Base-by-base conservation (phyloP, 2,888 invertebrate species). In the Trissoscelio sp. region DNA sequence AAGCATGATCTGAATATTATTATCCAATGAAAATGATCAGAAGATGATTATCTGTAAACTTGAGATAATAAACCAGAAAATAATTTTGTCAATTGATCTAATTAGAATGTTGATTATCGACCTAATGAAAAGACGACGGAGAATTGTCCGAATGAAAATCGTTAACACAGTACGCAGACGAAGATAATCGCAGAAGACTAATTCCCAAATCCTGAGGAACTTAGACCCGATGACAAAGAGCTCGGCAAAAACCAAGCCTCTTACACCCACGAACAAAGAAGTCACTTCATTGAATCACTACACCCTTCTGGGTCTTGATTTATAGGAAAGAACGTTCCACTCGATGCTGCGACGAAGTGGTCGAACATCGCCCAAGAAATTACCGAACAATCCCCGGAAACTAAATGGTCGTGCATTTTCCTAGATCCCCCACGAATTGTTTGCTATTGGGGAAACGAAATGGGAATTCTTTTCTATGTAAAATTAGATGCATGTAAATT, bases 251-350 rank as follows among this genome's bases (percentile, higher is more conserved):
- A 84, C 73, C 79, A 74, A 83, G 80, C 67, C 78, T 82, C 83
- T 62, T 74, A 60, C 62, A 48, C 77, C 48, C 60, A 60, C 64
- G 80, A 75, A 83, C 83, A 85, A 85, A 83, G 83, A 85, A 83
- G 83, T 87, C 86, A 84, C 82, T 82, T 84, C 84, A 85, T 85
- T 86, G 88, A 88, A 88, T 88, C 85, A 86, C 82, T 84, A 64
- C 84, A 78, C 85, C 86, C 87, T 85, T 83, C 78, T 79, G 18
- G 12, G 51, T 69, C 70, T 87, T 89, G 89, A 88, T 88, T 88
- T 88, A 88, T 88, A 83, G 80, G 83, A 77, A 79, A 84, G 86
- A 81, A 83, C 84, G 83, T 78, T 82, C 80, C 81, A 74, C 73
- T 79, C 78, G 55, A 79, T 73, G 81, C 82, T 46, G 48, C 80